Evolutionary conservation across 2,888 invertebrate species (phyloP), one percentile per base, ranked within the genome.

Genomic region (Drosophila infuscata): DNA sequence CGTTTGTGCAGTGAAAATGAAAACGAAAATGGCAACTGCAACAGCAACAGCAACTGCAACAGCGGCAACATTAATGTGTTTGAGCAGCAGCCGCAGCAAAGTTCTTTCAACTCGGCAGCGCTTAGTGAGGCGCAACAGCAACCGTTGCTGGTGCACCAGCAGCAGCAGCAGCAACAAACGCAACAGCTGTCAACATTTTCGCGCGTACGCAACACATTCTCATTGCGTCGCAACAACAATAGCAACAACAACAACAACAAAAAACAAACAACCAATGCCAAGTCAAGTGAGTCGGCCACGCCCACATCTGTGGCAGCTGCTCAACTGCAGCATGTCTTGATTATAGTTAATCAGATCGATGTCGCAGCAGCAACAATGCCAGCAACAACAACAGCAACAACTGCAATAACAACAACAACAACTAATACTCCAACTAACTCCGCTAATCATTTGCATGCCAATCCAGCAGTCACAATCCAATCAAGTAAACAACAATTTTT

Each of bases 131-230:
- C 83, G 77, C 82, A 88, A 75, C 85, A 79, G 79, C 78, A 66
- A 57, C 41, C 25, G 56, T 43, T 56, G 56, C 56, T 29, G 29
- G 38, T n/a, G 60, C 70, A 69, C 51, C n/a, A n/a, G n/a, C 74
- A 70, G 46, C 74, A 56, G 32, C 71, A 66, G 15, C 74, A 65
- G 54, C 84, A 72, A 57, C 84, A 59, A 48, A 65, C 70, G 61
- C 88, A 83, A 67, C 83, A 82, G 72, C 78, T 83, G 89, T 92
- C 82, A 86, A 92, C 85, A 90, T 91, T 79, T 91, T 92, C 75
- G 82, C 93, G 83, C 89, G 92, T 88, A 57, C 84, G 57, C 88
- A 92, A 83, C 89, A 92, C 74, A 75, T 84, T 88, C 69, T 83
- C 88, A 41, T 64, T 88, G 20, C 72, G 77, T 70, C 83, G 89